phyloP scores from a whole-genome alignment of 2,113 vertebrate species.

The Perccottus glenii region DNA sequence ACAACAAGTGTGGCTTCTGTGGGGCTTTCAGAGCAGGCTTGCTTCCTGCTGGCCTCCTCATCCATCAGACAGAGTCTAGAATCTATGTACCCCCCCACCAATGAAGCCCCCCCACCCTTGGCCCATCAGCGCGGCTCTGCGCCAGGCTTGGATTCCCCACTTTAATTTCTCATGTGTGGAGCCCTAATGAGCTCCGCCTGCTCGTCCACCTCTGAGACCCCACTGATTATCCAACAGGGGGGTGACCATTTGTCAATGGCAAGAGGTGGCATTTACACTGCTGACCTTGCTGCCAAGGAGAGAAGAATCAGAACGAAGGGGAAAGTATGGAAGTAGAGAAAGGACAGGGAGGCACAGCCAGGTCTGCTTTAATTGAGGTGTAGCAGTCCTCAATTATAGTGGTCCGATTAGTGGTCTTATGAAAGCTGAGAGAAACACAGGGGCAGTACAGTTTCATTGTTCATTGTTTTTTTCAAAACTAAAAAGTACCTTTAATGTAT shows the following conservation, averaged over 20 bases:
- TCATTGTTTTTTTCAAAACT: neutral
- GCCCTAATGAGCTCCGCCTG: constrained; percentile 79
- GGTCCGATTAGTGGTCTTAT: constrained; percentile 1
- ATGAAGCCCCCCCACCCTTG: neutral
- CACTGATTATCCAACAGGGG: constrained; percentile 73
- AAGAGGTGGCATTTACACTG: constrained; percentile 73
- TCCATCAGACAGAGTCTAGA: constrained; percentile 62
- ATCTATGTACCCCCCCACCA: constrained; percentile 36
- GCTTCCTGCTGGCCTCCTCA: constrained; percentile 69
- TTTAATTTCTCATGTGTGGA: constrained; percentile 78
- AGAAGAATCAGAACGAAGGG: constrained; percentile 39
- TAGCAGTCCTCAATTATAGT: neutral
- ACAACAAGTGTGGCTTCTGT: constrained; percentile 7
- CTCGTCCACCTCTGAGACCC: constrained; percentile 74
- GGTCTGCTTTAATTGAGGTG: neutral
- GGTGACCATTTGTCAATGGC: constrained; percentile 74
- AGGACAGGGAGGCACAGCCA: neutral
- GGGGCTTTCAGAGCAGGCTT: constrained; percentile 45
- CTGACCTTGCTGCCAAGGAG: constrained; percentile 75
- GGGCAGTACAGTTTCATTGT: neutral
- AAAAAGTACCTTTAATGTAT: neutral
- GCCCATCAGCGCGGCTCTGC: constrained; percentile 56
- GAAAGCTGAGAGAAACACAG: neutral
- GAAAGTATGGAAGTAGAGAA: neutral
- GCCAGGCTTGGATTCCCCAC: constrained; percentile 67